phyloP scores from a whole-genome alignment of 2,888 invertebrate species.

The Seira musarum region DNA sequence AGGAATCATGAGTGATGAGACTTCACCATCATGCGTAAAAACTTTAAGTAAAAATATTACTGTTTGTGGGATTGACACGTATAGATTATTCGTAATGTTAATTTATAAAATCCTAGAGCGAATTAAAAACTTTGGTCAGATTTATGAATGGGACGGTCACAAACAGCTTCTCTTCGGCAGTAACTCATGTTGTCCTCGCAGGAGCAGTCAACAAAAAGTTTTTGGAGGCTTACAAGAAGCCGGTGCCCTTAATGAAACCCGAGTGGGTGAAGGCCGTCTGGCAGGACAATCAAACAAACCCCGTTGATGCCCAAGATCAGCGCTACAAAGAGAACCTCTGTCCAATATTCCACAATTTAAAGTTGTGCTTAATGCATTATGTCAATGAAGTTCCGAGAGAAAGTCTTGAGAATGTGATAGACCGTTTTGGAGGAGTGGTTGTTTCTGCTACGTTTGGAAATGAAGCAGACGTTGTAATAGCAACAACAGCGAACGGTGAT shows the following conservation, averaged over 20 bases:
- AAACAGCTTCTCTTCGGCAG: conserved; percentile 46
- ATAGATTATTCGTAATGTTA: too few relatives aligned
- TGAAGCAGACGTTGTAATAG: conserved; percentile 76
- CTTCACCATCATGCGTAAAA: too few relatives aligned
- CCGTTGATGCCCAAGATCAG: conserved; percentile 78
- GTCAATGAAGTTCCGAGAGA: conserved; percentile 79
- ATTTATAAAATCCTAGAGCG: too few relatives aligned
- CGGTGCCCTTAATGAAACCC: conserved; percentile 82
- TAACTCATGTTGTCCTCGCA: conserved; percentile 64
- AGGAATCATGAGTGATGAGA: too few relatives aligned
- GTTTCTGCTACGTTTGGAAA: too few relatives aligned
- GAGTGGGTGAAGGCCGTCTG: conserved; percentile 89
- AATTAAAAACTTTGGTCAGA: conserved; percentile 18
- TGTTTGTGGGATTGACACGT: too few relatives aligned
- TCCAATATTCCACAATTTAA: conserved; percentile 84
- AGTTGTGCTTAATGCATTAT: conserved; percentile 86
- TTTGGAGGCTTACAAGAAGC: conserved; percentile 79
- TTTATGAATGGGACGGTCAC: conserved; percentile 63
- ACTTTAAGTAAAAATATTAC: too few relatives aligned
- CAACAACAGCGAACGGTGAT: conserved; percentile 78
- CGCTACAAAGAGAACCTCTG: conserved; percentile 78
- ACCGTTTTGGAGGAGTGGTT: conserved; percentile 28
- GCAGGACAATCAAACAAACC: conserved; percentile 79
- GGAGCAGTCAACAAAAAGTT: conserved; percentile 57
- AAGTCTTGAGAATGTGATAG: conserved; percentile 67